Evolutionary conservation across 2,113 vertebrate species (phyloP).

Genomic region (Cichladusa arquata): DNA sequence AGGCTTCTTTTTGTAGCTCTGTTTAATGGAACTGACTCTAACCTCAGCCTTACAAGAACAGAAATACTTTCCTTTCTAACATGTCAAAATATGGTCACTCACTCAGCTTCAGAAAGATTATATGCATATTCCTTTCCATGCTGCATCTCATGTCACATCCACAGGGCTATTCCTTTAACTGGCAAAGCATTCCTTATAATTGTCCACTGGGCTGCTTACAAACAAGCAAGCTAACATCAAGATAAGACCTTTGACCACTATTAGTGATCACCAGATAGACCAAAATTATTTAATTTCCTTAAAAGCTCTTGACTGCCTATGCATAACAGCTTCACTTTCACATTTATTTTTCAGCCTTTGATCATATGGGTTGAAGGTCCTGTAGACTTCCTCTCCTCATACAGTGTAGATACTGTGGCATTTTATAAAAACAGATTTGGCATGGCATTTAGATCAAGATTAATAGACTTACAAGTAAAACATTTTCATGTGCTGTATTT

Average conservation of each 20-base stretch:
- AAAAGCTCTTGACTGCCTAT: background rate
- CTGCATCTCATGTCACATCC: background rate
- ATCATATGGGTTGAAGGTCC: background rate
- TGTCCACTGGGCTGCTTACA: background rate
- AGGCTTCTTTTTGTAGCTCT: background rate
- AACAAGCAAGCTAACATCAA: background rate
- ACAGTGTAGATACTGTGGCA: background rate
- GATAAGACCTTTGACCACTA: background rate
- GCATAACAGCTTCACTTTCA: background rate
- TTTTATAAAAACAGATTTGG: background rate
- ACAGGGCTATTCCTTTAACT: background rate
- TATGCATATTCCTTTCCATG: background rate
- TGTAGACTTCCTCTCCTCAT: background rate
- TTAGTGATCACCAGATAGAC: background rate
- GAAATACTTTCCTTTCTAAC: background rate
- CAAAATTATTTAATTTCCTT: background rate
- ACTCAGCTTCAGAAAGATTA: background rate
- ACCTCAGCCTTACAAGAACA: background rate
- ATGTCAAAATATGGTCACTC: conserved; percentile 8
- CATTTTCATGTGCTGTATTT: background rate
- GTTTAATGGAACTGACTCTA: conserved; percentile 9
- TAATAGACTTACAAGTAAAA: background rate
- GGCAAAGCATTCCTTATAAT: background rate
- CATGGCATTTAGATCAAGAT: background rate
- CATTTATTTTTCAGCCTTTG: background rate